A percentile compares a stretch with the other conserved stretches of the same genome.
Evolutionary conservation across 2,113 vertebrate species (phyloP).

Genomic region (Albula glossodonta): DNA sequence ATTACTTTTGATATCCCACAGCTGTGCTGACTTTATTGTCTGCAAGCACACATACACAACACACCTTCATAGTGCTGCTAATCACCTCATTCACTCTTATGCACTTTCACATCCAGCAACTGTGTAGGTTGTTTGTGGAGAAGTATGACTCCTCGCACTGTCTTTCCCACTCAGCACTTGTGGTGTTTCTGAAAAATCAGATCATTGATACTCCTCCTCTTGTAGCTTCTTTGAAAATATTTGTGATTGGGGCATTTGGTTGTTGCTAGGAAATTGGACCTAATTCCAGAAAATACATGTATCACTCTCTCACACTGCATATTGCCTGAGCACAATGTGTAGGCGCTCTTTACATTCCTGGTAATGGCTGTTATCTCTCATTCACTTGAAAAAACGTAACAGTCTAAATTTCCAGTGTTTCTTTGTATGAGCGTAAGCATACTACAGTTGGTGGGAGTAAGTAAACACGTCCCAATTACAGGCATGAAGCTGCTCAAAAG

Average conservation of each 20-base stretch:
- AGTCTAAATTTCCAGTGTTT: neutral
- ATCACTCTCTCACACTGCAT: neutral
- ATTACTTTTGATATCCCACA: no score
- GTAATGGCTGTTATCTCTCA: neutral
- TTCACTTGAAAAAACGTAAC: neutral
- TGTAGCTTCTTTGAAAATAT: neutral
- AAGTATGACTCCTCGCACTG: neutral
- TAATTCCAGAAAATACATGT: neutral
- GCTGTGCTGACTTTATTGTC: no score
- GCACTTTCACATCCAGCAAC: neutral
- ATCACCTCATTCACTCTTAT: neutral
- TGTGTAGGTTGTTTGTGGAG: neutral
- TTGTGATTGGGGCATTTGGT: neutral
- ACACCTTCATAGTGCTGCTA: no score
- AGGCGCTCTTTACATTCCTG: neutral
- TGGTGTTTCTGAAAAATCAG: slow-evolving; percentile 4
- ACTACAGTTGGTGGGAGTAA: neutral
- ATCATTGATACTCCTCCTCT: neutral
- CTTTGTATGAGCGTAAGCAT: neutral
- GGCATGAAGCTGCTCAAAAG: neutral
- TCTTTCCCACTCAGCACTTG: neutral
- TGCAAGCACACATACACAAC: no score
- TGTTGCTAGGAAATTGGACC: neutral
- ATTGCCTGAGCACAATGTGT: neutral
- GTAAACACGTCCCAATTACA: neutral